Percentiles rank a stretch among this genome's conserved stretches.
Conservation (phyloP, 1,140 invertebrate genomes). For the Latrodectus geometricus region DNA sequence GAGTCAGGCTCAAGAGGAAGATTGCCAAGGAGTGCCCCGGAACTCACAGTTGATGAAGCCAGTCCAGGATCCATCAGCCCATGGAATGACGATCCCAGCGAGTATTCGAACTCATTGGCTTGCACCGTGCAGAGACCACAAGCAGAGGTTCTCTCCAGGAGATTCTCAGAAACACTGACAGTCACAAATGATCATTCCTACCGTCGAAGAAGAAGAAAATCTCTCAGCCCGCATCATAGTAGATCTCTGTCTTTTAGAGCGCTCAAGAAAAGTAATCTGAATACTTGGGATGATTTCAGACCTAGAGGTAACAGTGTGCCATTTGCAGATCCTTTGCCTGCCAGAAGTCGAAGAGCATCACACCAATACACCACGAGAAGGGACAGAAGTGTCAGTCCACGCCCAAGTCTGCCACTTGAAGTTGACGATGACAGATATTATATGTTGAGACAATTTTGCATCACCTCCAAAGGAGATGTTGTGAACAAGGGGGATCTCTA, state of each 20-base stretch:
- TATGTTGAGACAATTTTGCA: slow-evolving; percentile 86
- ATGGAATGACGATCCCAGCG: slow-evolving; percentile 53
- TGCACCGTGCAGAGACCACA: slow-evolving; percentile 27
- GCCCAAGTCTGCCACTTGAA: slow-evolving; percentile 29
- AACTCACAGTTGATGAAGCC: slow-evolving; percentile 48
- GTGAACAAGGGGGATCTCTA: slow-evolving; percentile 80
- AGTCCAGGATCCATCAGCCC: slow-evolving; percentile 48
- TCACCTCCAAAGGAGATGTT: slow-evolving; percentile 84
- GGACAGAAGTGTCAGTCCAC: slow-evolving; percentile 41
- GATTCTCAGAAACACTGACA: slow-evolving; percentile 49
- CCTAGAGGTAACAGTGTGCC: slow-evolving; percentile 80
- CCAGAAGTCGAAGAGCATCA: slow-evolving; percentile 26
- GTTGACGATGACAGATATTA: slow-evolving; percentile 68
- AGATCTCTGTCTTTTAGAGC: slow-evolving; percentile 87
- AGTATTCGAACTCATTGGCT: slow-evolving; percentile 34
- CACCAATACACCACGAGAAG: background rate
- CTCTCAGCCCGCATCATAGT: slow-evolving; percentile 85
- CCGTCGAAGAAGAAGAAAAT: slow-evolving; percentile 18
- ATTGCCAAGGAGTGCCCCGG: slow-evolving; percentile 47
- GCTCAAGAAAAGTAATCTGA: slow-evolving; percentile 80
- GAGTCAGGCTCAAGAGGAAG: slow-evolving; percentile 10
- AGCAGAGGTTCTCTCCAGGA: slow-evolving; percentile 42
- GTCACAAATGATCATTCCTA: slow-evolving; percentile 20
- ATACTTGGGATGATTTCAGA: slow-evolving; percentile 77
- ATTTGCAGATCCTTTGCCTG: slow-evolving; percentile 14